Base-by-base conservation (phyloP, 2,797 vertebrate genomes). In the Phylloscopus collybita region DNA sequence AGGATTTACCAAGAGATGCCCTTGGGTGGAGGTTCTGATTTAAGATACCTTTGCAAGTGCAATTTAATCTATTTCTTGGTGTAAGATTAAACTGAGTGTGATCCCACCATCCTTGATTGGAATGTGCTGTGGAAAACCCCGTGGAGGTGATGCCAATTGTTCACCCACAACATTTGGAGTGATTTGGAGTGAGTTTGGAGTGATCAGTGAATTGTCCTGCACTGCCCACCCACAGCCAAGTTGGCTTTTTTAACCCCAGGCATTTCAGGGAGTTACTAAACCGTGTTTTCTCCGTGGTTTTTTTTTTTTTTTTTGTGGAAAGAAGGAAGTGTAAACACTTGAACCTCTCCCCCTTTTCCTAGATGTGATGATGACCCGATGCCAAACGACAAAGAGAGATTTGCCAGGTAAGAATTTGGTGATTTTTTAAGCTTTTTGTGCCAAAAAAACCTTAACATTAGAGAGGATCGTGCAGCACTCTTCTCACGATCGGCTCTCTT, bases 321-420 rank as follows among this genome's bases (percentile, higher is more conserved):
- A 74, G 40, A 49, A 90, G 9, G 44, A 40, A 38, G 3, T 44
- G 5, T 3, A 34, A 81, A 15, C 54, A 1, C 61, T 70, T 60
- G 32, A 40, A 75, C 32, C 23, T 90, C 65, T 95, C 34, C 75
- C 40, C 88, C 44, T 92, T 93, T 80, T 88, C 86, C 93, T 27
- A 99, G 99, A 70, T 99, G 99, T 88, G 99, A 99, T 3, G 99
- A 99, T 29, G 99, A 99, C 59, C 97, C 98, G 4, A 98, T 98
- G 82, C 98, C 98, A 16, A 98, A 98, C 8, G 99, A 99, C 70
- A 99, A 99, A 86, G 99, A 99, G 90, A 98, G 99, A 21, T 99
- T 99, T 98, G 99, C 99, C 95, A 99, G 99, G 99, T 99, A 98
- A 96, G 97, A 16, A 27, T 19, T 47, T 7, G 25, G 34, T n/a